These are phyloP conservation scores for Callipepla squamata DNA, from an alignment of 2,113 vertebrate genomes.

Conservation along the genomic window DNA sequence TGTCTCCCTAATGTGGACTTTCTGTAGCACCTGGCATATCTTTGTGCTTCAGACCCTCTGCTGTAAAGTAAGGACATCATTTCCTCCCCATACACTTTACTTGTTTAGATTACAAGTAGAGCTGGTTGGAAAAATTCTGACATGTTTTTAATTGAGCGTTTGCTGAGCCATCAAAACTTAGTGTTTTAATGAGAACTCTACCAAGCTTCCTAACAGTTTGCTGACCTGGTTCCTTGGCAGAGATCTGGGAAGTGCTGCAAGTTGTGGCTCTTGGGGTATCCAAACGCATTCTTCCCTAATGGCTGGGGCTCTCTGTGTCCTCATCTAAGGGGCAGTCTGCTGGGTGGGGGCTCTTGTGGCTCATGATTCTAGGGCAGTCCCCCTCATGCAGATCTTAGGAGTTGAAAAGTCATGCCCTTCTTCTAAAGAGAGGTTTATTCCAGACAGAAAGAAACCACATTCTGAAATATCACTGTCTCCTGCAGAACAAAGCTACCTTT, in stretches of 20 bases:
- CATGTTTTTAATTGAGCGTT: constrained; percentile 45
- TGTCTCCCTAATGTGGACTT: neutral
- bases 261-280: constrained; percentile 33
- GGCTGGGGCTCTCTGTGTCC: constrained; percentile 1
- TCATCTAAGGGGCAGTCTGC: constrained; percentile 24
- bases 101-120: constrained; percentile 44
- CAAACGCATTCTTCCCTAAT: constrained; percentile 15
- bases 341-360: neutral
- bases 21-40: neutral
- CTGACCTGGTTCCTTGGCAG: constrained; percentile 59
- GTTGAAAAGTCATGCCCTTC: neutral
- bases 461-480: neutral
- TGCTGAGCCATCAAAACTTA: constrained; percentile 60
- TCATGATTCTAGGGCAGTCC: neutral
- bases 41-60: neutral
- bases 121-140: constrained; percentile 41
- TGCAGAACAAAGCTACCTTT: neutral
- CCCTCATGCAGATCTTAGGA: neutral
- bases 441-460: neutral
- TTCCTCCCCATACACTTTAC: constrained; percentile 33
- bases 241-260: constrained; percentile 52
- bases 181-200: constrained; percentile 35
- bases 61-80: constrained; percentile 33
- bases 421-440: neutral
- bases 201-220: constrained; percentile 54